phyloP scores from a whole-genome alignment of 2,888 invertebrate genomes.

The Chromoteleia sp. region DNA sequence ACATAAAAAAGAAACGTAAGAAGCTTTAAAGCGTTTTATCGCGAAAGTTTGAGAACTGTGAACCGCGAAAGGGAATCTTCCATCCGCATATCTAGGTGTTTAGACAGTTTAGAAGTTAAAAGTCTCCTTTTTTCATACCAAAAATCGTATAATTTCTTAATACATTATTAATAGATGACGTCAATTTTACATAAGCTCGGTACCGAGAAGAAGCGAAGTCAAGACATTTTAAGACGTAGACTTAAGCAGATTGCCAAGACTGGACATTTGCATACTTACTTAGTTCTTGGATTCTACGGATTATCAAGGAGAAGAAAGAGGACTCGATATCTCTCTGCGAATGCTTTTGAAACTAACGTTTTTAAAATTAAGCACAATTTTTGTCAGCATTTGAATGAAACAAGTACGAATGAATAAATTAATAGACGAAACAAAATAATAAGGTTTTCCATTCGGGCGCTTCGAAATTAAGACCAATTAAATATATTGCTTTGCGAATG shows the following conservation, averaged over 20 bases:
- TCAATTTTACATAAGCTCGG: constrained; percentile 81
- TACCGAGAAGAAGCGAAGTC: constrained; percentile 72
- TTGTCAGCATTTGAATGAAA: neutral
- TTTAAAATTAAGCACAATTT: constrained; percentile 41
- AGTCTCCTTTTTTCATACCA: constrained; percentile 54
- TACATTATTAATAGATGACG: constrained; percentile 83
- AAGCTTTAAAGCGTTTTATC: constrained; percentile 74
- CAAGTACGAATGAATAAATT: constrained; percentile 12
- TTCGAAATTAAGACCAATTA: constrained; percentile 13
- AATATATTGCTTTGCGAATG: constrained; percentile 4
- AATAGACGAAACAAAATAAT: neutral
- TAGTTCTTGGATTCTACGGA: constrained; percentile 68
- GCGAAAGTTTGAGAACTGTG: constrained; percentile 76
- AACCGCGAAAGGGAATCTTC: constrained; percentile 66
- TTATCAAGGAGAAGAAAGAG: constrained; percentile 60
- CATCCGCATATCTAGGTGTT: constrained; percentile 67
- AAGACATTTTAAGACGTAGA: constrained; percentile 79
- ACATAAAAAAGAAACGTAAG: constrained; percentile 69
- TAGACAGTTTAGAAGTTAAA: constrained; percentile 69
- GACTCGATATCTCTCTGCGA: constrained; percentile 47
- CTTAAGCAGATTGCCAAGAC: constrained; percentile 81
- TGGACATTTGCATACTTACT: constrained; percentile 80
- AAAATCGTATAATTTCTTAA: constrained; percentile 81
- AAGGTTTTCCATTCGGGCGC: neutral
- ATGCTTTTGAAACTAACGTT: constrained; percentile 31